Evolutionary conservation across 2,888 invertebrate genomes (phyloP).

Genomic region (Eupithecia centaureata): DNA sequence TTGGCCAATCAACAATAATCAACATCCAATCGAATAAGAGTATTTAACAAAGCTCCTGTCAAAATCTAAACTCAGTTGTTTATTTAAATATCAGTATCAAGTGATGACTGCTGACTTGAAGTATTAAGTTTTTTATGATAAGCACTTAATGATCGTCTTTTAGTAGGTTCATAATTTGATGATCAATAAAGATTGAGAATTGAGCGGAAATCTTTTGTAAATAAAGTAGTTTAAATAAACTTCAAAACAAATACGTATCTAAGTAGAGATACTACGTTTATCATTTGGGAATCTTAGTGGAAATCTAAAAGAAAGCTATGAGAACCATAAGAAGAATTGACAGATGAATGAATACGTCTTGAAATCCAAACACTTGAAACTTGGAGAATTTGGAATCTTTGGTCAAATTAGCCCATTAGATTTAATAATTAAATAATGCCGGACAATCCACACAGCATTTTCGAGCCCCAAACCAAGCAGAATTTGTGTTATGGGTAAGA

Average conservation of each 20-base stretch:
- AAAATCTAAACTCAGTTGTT: constrained; percentile 24
- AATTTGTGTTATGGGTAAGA: too few species aligned
- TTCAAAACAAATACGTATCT: neutral
- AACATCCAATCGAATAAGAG: constrained; percentile 11
- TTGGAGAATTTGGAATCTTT: neutral
- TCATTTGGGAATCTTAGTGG: neutral
- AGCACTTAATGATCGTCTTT: constrained; percentile 13
- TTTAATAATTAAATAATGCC: too few species aligned
- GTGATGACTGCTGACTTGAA: constrained; percentile 34
- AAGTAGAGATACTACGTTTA: neutral
- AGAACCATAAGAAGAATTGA: neutral
- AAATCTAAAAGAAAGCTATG: neutral
- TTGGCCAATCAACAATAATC: constrained; percentile 15
- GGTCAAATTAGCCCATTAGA: too few species aligned
- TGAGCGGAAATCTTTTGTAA: neutral
- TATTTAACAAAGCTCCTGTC: constrained; percentile 16
- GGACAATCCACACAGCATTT: too few species aligned
- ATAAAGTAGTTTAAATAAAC: neutral
- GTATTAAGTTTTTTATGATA: constrained; percentile 15
- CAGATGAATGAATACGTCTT: neutral
- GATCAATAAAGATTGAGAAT: neutral
- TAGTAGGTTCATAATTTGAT: constrained; percentile 8
- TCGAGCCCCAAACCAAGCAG: too few species aligned
- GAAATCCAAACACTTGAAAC: neutral
- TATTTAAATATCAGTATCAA: constrained; percentile 36